Conservation (phyloP, 2,888 invertebrate species). For the Dynastes grantii region DNA sequence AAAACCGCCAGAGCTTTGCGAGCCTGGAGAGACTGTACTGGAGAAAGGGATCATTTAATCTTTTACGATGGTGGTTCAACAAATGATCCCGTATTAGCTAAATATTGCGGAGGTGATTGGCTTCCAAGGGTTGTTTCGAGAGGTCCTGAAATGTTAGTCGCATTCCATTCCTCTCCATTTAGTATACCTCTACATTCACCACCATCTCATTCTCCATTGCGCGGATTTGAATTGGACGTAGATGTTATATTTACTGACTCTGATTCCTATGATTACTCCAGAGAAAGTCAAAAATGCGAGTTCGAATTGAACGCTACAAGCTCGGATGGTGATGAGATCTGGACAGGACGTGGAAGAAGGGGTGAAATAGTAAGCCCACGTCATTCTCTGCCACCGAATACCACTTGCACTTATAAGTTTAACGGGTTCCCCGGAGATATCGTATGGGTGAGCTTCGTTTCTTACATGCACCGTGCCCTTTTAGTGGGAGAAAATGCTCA, state of each 20-base stretch:
- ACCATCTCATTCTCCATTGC: slow-evolving; percentile 78
- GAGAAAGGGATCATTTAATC: slow-evolving; percentile 86
- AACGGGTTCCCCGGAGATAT: slow-evolving; percentile 85
- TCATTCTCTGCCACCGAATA: slow-evolving; percentile 88
- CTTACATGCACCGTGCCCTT: slow-evolving; percentile 86
- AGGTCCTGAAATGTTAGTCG: slow-evolving; percentile 89
- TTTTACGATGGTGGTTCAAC: slow-evolving; percentile 89
- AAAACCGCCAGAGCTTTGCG: slow-evolving; percentile 80
- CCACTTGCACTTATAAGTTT: slow-evolving; percentile 90
- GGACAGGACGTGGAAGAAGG: slow-evolving; percentile 77
- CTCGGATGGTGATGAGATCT: slow-evolving; percentile 74
- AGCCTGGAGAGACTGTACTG: slow-evolving; percentile 89
- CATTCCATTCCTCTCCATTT: slow-evolving; percentile 89
- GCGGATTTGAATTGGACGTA: slow-evolving; percentile 90
- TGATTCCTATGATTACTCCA: slow-evolving; percentile 88
- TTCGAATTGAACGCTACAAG: slow-evolving; percentile 85
- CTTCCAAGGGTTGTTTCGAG: slow-evolving; percentile 84
- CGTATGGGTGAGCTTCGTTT: slow-evolving; percentile 91
- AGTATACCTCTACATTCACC: slow-evolving; percentile 84
- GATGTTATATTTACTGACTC: slow-evolving; percentile 91
- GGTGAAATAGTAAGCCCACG: slow-evolving; percentile 85
- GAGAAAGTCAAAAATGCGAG: slow-evolving; percentile 76
- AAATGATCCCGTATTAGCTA: slow-evolving; percentile 87
- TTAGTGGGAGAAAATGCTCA: slow-evolving; percentile 72
- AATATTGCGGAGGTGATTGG: slow-evolving; percentile 92